These are phyloP conservation scores for Hexactinellida sp. DNA, from an alignment of 37 sponge, comb jelly and placozoan species.

Conservation along the genomic window DNA sequence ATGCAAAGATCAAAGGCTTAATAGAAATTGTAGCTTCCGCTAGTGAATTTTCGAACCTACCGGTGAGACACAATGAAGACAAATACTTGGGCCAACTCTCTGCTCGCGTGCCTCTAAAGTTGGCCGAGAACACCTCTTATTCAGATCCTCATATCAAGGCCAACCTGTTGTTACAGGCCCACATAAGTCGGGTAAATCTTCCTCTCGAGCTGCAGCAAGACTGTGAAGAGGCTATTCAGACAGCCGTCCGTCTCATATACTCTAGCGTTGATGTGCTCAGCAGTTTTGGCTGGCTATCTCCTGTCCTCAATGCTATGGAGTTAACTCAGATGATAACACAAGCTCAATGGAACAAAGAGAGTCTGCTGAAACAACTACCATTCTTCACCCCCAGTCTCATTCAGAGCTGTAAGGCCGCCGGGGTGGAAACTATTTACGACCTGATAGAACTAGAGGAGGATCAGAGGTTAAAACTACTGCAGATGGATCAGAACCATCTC, in stretches of 20 bases:
- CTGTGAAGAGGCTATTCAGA: conserved; percentile 81
- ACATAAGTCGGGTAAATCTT: conserved; percentile 80
- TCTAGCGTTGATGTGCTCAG: conserved; percentile 98
- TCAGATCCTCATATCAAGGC: conserved; percentile 85
- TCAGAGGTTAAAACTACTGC: conserved; percentile 55
- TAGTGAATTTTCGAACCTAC: conserved; percentile 77
- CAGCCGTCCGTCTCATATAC: conserved; percentile 75
- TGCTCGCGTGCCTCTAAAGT: conserved; percentile 71
- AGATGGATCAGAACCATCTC: conserved; percentile 53
- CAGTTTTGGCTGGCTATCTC: conserved; percentile 91
- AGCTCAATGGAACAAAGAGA: conserved; percentile 98
- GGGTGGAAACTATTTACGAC: conserved; percentile 88
- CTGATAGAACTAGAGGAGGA: conserved; percentile 97
- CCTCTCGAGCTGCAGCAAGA: conserved; percentile 91
- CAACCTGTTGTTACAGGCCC: conserved; percentile 91
- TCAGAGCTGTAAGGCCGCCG: conserved; percentile 62
- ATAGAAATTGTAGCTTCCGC: conserved; percentile 85
- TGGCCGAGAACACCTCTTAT: conserved; percentile 60
- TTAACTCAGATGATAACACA: conserved; percentile 97
- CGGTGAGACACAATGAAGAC: conserved; percentile 91
- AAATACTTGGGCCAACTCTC: conserved; percentile 66
- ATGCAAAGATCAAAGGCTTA: conserved; percentile 91
- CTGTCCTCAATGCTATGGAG: conserved; percentile 95
- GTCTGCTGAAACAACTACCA: conserved; percentile 95
- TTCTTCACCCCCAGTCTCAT: conserved; percentile 85